A percentile compares a stretch with the other conserved stretches of the same genome.
Evolutionary conservation across 2,113 vertebrate species (phyloP).

Genomic region (Micromys minutus): DNA sequence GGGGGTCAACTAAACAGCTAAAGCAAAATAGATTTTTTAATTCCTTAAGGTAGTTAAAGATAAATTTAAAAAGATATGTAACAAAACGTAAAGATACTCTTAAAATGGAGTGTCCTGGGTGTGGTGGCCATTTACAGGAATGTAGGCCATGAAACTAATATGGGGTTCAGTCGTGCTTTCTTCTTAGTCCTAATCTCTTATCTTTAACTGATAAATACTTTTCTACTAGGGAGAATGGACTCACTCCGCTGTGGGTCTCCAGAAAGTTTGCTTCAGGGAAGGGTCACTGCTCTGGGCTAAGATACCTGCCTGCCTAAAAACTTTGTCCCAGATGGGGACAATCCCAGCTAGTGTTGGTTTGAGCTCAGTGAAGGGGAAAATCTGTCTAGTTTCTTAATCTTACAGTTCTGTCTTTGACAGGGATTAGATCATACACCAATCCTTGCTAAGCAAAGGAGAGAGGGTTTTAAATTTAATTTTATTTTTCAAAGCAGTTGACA

Average conservation of each 20-base stretch:
- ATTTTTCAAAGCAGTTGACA: not conserved
- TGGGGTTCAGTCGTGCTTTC: not conserved
- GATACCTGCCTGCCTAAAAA: not conserved
- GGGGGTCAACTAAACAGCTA: too few relatives aligned
- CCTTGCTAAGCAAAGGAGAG: not conserved
- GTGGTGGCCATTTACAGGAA: not conserved
- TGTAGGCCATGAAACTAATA: not conserved
- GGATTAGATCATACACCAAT: not conserved
- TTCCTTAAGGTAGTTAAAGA: not conserved
- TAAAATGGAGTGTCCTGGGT: not conserved
- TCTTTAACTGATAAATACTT: not conserved
- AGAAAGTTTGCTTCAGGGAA: slow-evolving; percentile 2
- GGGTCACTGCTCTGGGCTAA: not conserved
- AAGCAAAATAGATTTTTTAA: not conserved
- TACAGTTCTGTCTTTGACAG: not conserved
- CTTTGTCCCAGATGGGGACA: not conserved
- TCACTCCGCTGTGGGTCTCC: not conserved
- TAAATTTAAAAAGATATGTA: not conserved
- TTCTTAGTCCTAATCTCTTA: not conserved
- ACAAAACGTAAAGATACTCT: not conserved
- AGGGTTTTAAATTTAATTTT: not conserved
- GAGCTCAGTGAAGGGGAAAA: not conserved
- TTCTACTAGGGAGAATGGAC: not conserved
- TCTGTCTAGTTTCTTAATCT: not conserved
- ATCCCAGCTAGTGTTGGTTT: not conserved